Conservation (phyloP, 2,113 vertebrate genomes). For the Alouatta palliata region DNA sequence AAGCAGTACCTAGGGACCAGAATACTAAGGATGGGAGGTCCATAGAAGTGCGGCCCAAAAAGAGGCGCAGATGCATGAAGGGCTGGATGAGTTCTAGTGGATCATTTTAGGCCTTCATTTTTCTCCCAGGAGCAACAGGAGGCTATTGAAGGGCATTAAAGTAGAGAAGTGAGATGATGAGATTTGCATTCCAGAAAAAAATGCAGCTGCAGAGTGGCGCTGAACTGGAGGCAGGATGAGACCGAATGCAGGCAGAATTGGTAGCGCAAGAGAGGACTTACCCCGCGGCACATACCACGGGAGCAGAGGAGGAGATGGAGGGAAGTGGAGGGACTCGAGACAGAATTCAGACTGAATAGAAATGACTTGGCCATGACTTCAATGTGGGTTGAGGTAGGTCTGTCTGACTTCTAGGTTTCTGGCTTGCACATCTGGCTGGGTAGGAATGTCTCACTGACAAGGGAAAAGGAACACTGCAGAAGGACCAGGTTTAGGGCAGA, state of each 20-base stretch:
- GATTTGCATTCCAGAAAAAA: neutral
- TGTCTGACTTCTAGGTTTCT: neutral
- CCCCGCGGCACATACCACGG: neutral
- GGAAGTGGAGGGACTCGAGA: neutral
- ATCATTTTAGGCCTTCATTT: neutral
- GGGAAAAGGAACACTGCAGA: neutral
- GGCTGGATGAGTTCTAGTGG: neutral
- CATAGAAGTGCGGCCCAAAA: rapidly evolving
- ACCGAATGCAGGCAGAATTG: neutral
- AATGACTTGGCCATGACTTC: neutral
- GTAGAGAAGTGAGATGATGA: neutral
- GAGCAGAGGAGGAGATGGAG: neutral
- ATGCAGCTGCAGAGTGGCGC: neutral
- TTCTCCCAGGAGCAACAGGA: neutral
- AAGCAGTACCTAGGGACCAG: neutral
- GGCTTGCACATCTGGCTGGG: neutral
- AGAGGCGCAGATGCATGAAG: neutral
- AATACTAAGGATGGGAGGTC: neutral
- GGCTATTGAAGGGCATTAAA: neutral
- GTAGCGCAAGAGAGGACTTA: neutral
- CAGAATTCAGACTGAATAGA: neutral
- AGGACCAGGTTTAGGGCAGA: neutral
- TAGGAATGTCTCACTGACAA: too few species aligned
- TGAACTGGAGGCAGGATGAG: neutral
- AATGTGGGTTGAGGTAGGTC: neutral